Base-by-base conservation (phyloP, 37 sponge, comb jelly and placozoan genomes). In the Oopsacas minuta region DNA sequence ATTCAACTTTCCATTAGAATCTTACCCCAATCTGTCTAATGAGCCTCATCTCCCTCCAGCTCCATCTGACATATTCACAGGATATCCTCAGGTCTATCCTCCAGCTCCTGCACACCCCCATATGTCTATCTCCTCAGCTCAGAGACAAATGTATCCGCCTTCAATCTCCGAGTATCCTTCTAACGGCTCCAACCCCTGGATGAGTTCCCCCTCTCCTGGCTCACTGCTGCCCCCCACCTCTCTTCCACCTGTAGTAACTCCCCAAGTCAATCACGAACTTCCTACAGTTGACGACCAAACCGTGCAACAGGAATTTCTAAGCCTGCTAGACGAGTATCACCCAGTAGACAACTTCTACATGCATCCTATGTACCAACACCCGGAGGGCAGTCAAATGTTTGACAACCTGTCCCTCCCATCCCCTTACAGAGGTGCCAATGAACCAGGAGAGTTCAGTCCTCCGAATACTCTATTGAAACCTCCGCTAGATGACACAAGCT, bases 341-440 rank as follows among this genome's bases (percentile, higher is more conserved):
- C 75, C 75, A 20, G 7, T n/a, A 25, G 75, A 61, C 75, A 61
- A 61, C 30, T 61, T 61, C 75, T 61, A 61, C 75, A 61, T 61
- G 75, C 7, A 61, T 3, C 75, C 20, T 5, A 10, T 25, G 28
- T n/a, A 61, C 30, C 7, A 32, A 34, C 32, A 25, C 5, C 28
- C 28, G 28, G 28, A 10, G 28, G 75, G 75, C 28, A 3, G 22
- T 3, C 22, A 32, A 34, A 25, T 25, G 28, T 3, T n/a, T 5
- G 28, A 61, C 75, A 61, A 10, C 30, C 28, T 25, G 28, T 61
- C 75, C 17, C 22, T 61, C 75, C 75, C 75, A 3, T 61, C 75
- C 17, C 75, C 75, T 3, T 61, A 61, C 75, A 25, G 32, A 25
- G 75, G 75, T 32, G 7, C 7, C 20, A 34, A 61, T 34, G 7